Conservation (phyloP, 2,888 invertebrate genomes). For the Caenorhabditis angaria region DNA sequence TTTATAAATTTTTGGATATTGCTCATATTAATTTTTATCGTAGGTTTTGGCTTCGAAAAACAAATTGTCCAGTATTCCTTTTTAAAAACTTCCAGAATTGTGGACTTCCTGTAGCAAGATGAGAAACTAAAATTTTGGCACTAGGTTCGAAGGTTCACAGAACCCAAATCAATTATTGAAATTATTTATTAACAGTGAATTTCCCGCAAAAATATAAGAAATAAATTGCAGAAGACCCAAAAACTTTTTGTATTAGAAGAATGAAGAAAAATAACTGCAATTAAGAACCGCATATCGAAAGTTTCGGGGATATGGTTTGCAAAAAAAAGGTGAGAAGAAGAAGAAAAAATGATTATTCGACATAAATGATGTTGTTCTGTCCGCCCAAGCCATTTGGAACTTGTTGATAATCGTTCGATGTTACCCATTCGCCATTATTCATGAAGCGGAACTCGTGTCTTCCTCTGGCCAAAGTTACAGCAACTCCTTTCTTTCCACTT, state of each 20-base stretch:
- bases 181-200: conserved; percentile 1
- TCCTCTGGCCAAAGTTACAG: conserved; percentile 61
- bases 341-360: conserved; percentile 40
- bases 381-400: conserved; percentile 55
- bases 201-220: conserved; percentile 3
- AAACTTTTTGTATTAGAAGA: not conserved
- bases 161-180: too few species aligned
- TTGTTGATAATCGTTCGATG: conserved; percentile 48
- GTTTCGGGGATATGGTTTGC: not conserved
- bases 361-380: conserved; percentile 53
- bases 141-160: too few species aligned
- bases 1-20: too few species aligned
- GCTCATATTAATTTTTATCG: too few species aligned
- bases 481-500: conserved; percentile 54
- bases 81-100: too few species aligned
- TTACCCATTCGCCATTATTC: conserved; percentile 61
- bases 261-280: conserved; percentile 6
- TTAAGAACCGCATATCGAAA: not conserved
- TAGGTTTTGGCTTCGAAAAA: too few species aligned
- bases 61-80: too few species aligned
- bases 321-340: not conserved
- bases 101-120: too few species aligned
- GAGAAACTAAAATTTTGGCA: too few species aligned
- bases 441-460: conserved; percentile 66
- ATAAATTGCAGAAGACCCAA: not conserved